These are phyloP conservation scores for Dorcus hopei DNA, from an alignment of 2,888 invertebrate species.

Conservation along the genomic window DNA sequence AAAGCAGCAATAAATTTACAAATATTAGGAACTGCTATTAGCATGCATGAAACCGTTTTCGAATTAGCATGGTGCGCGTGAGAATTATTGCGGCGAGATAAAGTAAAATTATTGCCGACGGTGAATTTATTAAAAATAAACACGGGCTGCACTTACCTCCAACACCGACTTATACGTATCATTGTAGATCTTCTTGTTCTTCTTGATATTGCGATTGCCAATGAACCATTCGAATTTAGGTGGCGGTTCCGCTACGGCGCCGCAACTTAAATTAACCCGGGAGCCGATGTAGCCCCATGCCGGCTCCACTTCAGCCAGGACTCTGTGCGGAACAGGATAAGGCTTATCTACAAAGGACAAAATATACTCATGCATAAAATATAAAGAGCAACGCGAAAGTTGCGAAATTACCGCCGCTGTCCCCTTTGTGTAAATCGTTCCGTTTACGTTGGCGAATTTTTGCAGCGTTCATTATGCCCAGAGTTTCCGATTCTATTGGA, in stretches of 20 bases:
- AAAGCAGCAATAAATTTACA: no score
- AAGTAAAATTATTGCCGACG: not conserved
- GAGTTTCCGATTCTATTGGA: not conserved
- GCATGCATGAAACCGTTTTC: no score
- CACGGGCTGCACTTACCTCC: constrained; percentile 26
- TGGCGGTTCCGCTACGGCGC: constrained; percentile 70
- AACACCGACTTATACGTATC: constrained; percentile 33
- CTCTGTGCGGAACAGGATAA: constrained; percentile 20
- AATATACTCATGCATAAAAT: constrained; percentile 3
- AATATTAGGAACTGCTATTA: no score
- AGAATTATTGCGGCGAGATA: not conserved
- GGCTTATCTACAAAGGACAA: constrained; percentile 25
- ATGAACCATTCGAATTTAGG: constrained; percentile 52
- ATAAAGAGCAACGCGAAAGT: not conserved
- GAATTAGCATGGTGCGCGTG: no score
- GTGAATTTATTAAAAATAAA: no score
- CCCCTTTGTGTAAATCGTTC: not conserved
- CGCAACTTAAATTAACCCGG: constrained; percentile 62
- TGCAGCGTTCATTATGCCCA: not conserved
- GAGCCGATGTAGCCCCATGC: constrained; percentile 54
- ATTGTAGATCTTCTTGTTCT: constrained; percentile 24
- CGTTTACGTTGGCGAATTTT: no score
- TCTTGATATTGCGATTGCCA: constrained; percentile 35
- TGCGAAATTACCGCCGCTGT: constrained; percentile 7
- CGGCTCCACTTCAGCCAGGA: constrained; percentile 39